Percentiles rank a stretch among this genome's conserved stretches.
Evolutionary conservation across 2,888 invertebrate species (phyloP).

Genomic region (Pterobdella sp.): DNA sequence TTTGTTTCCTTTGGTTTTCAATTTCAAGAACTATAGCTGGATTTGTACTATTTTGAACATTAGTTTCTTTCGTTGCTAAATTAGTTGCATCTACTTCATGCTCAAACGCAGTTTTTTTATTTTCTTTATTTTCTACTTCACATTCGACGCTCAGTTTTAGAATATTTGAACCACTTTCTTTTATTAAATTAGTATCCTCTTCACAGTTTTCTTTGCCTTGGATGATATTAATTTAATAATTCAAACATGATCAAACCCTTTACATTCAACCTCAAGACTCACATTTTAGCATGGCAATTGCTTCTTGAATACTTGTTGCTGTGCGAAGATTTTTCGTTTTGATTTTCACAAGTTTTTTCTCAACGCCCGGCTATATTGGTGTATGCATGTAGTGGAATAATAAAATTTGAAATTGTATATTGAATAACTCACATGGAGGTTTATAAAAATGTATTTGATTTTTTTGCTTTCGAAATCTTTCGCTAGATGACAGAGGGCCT

Average conservation of each 20-base stretch:
- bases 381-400: neutral
- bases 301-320: too few species aligned
- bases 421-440: conserved; percentile 15
- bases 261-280: neutral
- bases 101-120: neutral
- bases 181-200: neutral
- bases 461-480: conserved; percentile 16
- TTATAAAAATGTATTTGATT: conserved; percentile 23
- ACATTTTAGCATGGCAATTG: neutral
- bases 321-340: neutral
- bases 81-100: neutral
- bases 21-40: too few species aligned
- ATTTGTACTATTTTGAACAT: too few species aligned
- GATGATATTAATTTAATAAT: neutral
- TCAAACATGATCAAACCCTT: neutral
- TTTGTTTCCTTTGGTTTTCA: too few species aligned
- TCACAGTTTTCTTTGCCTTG: neutral
- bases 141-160: neutral
- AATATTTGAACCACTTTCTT: neutral
- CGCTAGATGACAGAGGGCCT: conserved; percentile 19
- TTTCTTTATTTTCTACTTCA: neutral
- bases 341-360: neutral
- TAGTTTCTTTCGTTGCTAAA: neutral
- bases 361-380: neutral
- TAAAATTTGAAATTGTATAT: neutral